These are phyloP conservation scores for Phocoena phocoena DNA, from an alignment of 2,113 vertebrate genomes.

Conservation along the genomic window DNA sequence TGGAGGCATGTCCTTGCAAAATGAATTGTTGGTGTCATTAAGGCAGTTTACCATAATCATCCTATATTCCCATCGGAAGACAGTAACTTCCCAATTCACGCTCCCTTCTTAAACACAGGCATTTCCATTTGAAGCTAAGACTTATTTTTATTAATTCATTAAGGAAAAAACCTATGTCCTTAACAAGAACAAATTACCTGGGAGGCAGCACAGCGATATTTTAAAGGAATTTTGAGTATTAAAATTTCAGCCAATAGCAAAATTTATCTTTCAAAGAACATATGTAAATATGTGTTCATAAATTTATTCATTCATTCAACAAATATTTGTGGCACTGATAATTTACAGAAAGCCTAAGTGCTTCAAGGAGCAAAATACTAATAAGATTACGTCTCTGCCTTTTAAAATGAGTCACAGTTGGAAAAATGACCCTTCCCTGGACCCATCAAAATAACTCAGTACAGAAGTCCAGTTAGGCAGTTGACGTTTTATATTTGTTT, in stretches of 20 bases:
- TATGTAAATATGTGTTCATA: conserved; percentile 14
- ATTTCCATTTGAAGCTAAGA: background rate
- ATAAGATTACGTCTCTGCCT: background rate
- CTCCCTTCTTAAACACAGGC: background rate
- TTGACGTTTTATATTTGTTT: background rate
- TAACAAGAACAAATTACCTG: background rate
- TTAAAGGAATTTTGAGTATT: background rate
- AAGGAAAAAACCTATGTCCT: background rate
- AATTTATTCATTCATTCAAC: background rate
- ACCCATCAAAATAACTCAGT: background rate
- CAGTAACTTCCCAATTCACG: background rate
- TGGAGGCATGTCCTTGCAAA: background rate
- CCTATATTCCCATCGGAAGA: background rate
- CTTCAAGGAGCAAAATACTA: background rate
- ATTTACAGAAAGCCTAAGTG: background rate
- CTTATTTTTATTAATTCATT: background rate
- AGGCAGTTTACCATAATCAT: background rate
- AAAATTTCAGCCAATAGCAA: background rate
- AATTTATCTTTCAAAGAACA: conserved; percentile 24
- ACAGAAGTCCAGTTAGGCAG: background rate
- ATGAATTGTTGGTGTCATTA: background rate
- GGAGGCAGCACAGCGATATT: background rate
- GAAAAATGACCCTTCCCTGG: background rate
- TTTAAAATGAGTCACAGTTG: background rate
- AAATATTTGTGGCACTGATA: background rate